phyloP scores from a whole-genome alignment of 2,797 vertebrate genomes.

The Tokudaia muenninki region DNA sequence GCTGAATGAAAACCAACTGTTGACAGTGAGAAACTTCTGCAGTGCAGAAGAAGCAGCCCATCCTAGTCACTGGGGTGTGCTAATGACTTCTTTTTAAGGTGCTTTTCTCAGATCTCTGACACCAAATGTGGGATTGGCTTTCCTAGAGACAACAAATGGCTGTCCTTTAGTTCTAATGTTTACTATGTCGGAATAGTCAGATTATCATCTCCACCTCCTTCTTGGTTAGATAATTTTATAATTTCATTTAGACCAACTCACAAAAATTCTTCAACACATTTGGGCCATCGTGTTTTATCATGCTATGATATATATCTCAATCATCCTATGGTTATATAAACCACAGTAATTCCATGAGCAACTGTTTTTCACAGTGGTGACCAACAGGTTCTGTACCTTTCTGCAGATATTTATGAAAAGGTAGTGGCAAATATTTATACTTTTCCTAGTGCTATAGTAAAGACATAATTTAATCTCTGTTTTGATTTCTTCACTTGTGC shows the following conservation, averaged over 20 bases:
- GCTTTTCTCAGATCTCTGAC: neutral
- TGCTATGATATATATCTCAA: neutral
- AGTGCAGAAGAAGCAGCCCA: neutral
- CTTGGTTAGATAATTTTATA: neutral
- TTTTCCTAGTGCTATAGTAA: neutral
- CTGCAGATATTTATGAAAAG: neutral
- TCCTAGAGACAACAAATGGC: neutral
- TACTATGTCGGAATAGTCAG: neutral
- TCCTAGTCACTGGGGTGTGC: neutral
- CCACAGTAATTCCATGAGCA: no score
- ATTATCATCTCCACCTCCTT: neutral
- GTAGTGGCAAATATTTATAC: neutral
- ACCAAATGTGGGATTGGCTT: neutral
- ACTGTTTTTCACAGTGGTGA: neutral
- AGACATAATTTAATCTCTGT: neutral
- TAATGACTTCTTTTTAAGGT: neutral
- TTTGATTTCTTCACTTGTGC: neutral
- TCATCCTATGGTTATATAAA: neutral
- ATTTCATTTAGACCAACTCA: neutral
- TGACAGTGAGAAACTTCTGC: neutral
- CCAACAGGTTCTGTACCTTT: neutral
- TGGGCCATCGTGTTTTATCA: neutral
- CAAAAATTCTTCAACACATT: neutral
- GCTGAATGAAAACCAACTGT: neutral
- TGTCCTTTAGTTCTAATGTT: neutral